Conservation (phyloP, 2,113 vertebrate species). For the Cnemophilus loriae region DNA sequence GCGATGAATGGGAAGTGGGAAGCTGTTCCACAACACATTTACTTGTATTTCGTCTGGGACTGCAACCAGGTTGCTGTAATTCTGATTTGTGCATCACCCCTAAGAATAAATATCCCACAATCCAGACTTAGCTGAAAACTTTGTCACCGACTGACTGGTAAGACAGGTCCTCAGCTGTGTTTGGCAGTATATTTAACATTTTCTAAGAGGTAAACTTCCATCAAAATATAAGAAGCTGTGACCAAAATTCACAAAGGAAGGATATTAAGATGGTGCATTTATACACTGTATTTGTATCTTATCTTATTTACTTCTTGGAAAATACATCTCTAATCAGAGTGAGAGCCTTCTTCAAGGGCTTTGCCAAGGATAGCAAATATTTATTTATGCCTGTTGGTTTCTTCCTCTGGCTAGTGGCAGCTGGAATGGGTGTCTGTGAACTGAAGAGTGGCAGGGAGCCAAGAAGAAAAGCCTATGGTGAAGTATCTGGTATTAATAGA, state of each 20-base stretch:
- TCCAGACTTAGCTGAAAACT: neutral
- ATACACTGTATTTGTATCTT: neutral
- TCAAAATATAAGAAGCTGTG: neutral
- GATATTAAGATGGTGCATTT: neutral
- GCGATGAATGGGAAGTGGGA: neutral
- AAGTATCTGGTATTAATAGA: slow-evolving; percentile 39
- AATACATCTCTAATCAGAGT: neutral
- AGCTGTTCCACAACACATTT: neutral
- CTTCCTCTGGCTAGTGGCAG: neutral
- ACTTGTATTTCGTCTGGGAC: neutral
- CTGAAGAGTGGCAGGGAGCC: slow-evolving; percentile 1
- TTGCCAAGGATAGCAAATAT: neutral
- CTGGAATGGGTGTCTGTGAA: neutral
- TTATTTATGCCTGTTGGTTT: neutral
- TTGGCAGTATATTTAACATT: neutral
- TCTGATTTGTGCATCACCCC: neutral
- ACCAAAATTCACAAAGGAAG: neutral
- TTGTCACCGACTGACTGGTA: neutral
- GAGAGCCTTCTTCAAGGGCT: neutral
- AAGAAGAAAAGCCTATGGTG: slow-evolving; percentile 10
- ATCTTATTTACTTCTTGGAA: neutral
- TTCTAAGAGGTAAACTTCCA: neutral
- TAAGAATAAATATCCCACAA: neutral
- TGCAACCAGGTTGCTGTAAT: neutral
- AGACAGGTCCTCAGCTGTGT: neutral